These are phyloP conservation scores for Scelioninae gen. 1 DNA, from an alignment of 2,888 invertebrate species.

Conservation along the genomic window DNA sequence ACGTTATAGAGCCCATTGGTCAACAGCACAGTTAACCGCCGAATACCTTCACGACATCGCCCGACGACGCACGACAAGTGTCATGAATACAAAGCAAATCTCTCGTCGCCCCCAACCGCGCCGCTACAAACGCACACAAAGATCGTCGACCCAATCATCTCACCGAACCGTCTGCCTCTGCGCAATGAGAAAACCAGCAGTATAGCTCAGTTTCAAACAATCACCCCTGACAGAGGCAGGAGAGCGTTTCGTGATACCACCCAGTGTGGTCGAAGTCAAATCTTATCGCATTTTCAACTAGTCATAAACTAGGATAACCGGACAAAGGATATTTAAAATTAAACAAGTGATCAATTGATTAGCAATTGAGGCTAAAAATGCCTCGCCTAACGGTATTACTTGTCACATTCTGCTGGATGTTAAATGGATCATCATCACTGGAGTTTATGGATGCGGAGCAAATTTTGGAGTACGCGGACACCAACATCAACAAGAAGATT, in stretches of 20 bases:
- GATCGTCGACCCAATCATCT: constrained; percentile 59
- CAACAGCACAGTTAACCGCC: constrained; percentile 44
- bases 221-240: constrained; percentile 4
- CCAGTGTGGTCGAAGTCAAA: neutral
- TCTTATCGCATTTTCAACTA: no score
- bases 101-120: constrained; percentile 37
- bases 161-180: constrained; percentile 56
- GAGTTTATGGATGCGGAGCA: constrained; percentile 76
- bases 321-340: neutral
- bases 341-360: neutral
- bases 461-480: constrained; percentile 76
- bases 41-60: constrained; percentile 42
- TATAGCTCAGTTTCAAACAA: constrained; percentile 42
- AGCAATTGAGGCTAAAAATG: constrained; percentile 34
- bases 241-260: neutral
- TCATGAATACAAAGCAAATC: constrained; percentile 48
- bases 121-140: constrained; percentile 51
- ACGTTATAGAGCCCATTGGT: constrained; percentile 3
- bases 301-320: no score
- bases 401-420: constrained; percentile 12
- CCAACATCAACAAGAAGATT: constrained; percentile 72
- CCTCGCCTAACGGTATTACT: constrained; percentile 44
- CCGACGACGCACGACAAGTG: constrained; percentile 46
- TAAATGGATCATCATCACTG: constrained; percentile 45
- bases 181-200: constrained; percentile 40